Base-by-base conservation (phyloP, 2,113 vertebrate genomes). In the Larimichthys crocea region DNA sequence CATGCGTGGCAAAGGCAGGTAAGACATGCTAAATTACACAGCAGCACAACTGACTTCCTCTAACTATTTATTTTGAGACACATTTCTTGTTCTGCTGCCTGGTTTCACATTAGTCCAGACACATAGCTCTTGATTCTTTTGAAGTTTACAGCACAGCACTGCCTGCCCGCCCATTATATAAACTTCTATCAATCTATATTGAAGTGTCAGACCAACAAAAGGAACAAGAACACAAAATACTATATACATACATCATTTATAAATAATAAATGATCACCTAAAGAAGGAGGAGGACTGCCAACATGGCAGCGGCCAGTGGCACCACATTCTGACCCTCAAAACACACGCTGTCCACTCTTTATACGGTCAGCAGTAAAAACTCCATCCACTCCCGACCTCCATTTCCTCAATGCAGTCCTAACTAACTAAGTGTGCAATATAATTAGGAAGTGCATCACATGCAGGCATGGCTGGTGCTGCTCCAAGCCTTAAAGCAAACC, bases 1-100 rank as follows among this genome's bases (percentile, higher is more conserved):
- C 40, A 66, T 57, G 61, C 68, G 72, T 52, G 56, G 52, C 59
- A 55, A 26, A 10, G 65, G 61, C 5, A 63, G 68, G 60, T 24
- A 73, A 42, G 83, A 65, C 67, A 74, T 71, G 44, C 17, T 24
- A 44, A 83, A 79, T 79, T 71, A 74, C 74, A 76, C 61, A 75
- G 83, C 53, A 61, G 68, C 49, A 60, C 62, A 17, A 31, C 46
- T 29, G n/a, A 48, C 61, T 22, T 79, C 60, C 53, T 52, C 35
- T 15, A 46, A 61, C 16, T 5, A 80, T 62, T 76, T 79, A 85
- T 83, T 83, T 81, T 72, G 31, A 71, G 62, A 74, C 61, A 19
- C 19, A 60, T 79, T 80, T 63, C 65, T 65, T 49, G 11, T 55
- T 60, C 46, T 74, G 63, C 26, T 12, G 62, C 56, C 76, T 26